These are phyloP conservation scores for Acrobasis repandana DNA, from an alignment of 2,888 invertebrate species.

Conservation along the genomic window DNA sequence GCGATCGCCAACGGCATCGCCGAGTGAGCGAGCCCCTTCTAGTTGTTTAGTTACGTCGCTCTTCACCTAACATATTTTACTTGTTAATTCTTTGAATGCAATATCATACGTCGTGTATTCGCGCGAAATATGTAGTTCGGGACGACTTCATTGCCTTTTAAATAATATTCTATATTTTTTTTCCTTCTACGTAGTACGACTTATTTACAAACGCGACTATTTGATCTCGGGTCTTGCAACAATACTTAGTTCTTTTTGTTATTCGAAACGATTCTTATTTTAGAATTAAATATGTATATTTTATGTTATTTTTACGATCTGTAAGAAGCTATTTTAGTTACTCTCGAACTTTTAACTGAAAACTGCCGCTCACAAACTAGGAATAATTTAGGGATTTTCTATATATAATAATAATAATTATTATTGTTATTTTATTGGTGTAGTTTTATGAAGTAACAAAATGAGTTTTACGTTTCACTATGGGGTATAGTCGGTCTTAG, in stretches of 20 bases:
- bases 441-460: conserved; percentile 16
- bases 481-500: conserved; percentile 11
- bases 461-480: conserved; percentile 14
- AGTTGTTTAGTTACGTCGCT: not conserved
- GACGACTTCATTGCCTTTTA: conserved; percentile 43
- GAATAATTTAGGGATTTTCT: conserved; percentile 37
- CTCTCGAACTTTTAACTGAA: conserved; percentile 41
- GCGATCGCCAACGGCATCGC: conserved; percentile 61
- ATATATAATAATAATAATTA: conserved; percentile 22
- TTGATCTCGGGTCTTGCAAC: conserved; percentile 74
- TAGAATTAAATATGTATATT: conserved; percentile 56
- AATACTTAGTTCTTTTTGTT: conserved; percentile 53
- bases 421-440: conserved; percentile 17
- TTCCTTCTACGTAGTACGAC: conserved; percentile 68
- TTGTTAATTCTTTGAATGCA: conserved; percentile 51
- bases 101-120: conserved; percentile 68
- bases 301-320: conserved; percentile 46
- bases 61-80: conserved; percentile 23
- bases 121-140: conserved; percentile 68
- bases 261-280: conserved; percentile 53
- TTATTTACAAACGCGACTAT: conserved; percentile 65
- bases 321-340: conserved; percentile 50
- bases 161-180: conserved; percentile 37
- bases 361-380: conserved; percentile 56
- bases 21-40: conserved; percentile 46